Evolutionary conservation across 2,113 vertebrate genomes (phyloP).

Genomic region (Indri indri): DNA sequence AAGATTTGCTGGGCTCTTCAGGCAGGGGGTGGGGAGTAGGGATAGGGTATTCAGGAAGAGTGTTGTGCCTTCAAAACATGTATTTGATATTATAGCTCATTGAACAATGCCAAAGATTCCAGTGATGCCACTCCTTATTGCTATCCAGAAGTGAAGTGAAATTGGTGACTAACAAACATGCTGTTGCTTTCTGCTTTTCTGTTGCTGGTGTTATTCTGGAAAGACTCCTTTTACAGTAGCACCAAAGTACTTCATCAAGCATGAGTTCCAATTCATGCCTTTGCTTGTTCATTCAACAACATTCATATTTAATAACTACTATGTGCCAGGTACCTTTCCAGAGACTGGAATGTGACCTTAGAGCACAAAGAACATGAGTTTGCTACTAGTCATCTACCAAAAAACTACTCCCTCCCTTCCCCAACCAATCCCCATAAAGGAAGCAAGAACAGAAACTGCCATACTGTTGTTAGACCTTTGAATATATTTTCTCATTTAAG

Average conservation of each 20-base stretch:
- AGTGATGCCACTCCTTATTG: not conserved
- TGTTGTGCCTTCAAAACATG: not conserved
- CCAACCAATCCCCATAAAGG: not conserved
- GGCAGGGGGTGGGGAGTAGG: not conserved
- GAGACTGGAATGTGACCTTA: not conserved
- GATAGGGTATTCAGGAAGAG: not conserved
- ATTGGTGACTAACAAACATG: not conserved
- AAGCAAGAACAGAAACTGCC: not conserved
- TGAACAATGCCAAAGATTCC: not conserved
- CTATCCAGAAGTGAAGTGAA: not conserved
- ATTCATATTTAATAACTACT: not conserved
- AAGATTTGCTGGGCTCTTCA: not conserved
- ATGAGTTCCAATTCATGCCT: not conserved
- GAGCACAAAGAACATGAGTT: not conserved
- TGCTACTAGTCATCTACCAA: not conserved
- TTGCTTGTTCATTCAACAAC: not conserved
- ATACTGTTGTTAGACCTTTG: not conserved
- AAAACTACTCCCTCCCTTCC: not conserved
- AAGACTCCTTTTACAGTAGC: not conserved
- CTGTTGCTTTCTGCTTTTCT: not conserved
- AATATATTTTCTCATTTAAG: not conserved
- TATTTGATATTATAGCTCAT: not conserved
- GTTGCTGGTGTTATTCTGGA: not conserved
- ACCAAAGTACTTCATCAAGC: not conserved
- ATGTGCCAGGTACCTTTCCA: not conserved